Base-by-base conservation (phyloP, 2,888 invertebrate species). In the Napeogenes sylphis region DNA sequence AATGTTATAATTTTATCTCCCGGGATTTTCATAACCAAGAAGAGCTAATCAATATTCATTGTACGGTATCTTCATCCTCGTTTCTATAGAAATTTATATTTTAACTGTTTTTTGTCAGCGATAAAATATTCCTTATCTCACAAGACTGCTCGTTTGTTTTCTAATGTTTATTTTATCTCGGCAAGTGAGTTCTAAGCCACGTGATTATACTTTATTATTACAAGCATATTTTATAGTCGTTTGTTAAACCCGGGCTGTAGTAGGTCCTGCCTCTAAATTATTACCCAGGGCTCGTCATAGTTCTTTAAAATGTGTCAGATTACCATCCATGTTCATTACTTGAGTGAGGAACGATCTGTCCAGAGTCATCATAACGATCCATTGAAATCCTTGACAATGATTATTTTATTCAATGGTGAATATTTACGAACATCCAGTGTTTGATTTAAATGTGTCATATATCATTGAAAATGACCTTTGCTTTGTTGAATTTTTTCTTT, bases 381-480 rank as follows among this genome's bases (percentile, higher is more conserved):
- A 85, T 86, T 85, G 77, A 84, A 80, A 80, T 74, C 73, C 70
- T 70, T 71, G 68, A 73, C 75, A 76, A 78, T 73, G 76, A 80
- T 83, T 83, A 82, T 82, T 82, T 82, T 80, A 83, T 82, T 77
- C 76, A 79, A 75, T 75, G 73, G 70, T 71, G 70, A 75, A 71
- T 75, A 67, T 71, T 73, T 72, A 73, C 63, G 53, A 64, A 60
- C 58, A 58, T 59, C 62, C 55, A 57, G 47, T 56, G 45, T 66
- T 64, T 59, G 56, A 51, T 65, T 65, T 67, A 59, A 65, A 47
- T 56, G 38, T 51, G 46, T 35, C 54, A 56, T 65, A 54, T 62
- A 58, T 63, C 47, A 46, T 55, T 58, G 55, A 32, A 58, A 63
- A 65, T 63, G 12, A 62, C 57, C 21, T 35, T 60, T 57, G 38